These are phyloP conservation scores for Cepaea hortensis DNA, from an alignment of 2,888 invertebrate species.

Conservation along the genomic window DNA sequence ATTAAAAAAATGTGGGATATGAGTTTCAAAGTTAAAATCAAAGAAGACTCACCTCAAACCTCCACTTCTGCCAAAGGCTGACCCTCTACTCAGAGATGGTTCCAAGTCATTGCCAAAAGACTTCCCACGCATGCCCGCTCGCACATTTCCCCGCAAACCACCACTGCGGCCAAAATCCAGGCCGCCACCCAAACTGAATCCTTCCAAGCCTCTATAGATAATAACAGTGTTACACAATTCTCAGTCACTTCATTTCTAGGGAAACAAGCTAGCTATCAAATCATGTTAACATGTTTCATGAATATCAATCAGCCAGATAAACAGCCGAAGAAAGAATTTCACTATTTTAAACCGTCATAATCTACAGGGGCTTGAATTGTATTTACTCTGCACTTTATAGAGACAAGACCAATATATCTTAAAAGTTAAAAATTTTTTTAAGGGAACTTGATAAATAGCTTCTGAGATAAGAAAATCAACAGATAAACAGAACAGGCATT, in stretches of 20 bases:
- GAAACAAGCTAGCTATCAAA: background rate
- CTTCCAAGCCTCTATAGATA: slow-evolving; percentile 52
- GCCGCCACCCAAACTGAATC: slow-evolving; percentile 56
- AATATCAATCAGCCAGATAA: too few relatives aligned
- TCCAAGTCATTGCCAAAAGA: slow-evolving; percentile 51
- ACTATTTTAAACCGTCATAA: too few relatives aligned
- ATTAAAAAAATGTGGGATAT: background rate
- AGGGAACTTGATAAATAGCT: too few relatives aligned
- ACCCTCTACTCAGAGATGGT: slow-evolving; percentile 45
- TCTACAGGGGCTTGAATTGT: too few relatives aligned
- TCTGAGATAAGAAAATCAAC: too few relatives aligned
- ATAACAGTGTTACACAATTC: background rate
- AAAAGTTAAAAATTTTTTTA: too few relatives aligned
- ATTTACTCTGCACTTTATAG: too few relatives aligned
- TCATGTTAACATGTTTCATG: too few relatives aligned
- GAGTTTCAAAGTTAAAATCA: background rate
- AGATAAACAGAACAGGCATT: too few relatives aligned
- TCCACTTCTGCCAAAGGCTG: slow-evolving; percentile 51
- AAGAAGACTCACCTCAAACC: slow-evolving; percentile 42
- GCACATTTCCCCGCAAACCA: slow-evolving; percentile 56
- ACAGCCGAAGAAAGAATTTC: too few relatives aligned
- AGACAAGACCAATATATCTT: too few relatives aligned
- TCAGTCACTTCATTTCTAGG: background rate
- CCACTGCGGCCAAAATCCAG: slow-evolving; percentile 51
- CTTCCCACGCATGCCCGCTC: slow-evolving; percentile 68